phyloP scores from a whole-genome alignment of 1,140 invertebrate species.

The Magallana ariakensis region DNA sequence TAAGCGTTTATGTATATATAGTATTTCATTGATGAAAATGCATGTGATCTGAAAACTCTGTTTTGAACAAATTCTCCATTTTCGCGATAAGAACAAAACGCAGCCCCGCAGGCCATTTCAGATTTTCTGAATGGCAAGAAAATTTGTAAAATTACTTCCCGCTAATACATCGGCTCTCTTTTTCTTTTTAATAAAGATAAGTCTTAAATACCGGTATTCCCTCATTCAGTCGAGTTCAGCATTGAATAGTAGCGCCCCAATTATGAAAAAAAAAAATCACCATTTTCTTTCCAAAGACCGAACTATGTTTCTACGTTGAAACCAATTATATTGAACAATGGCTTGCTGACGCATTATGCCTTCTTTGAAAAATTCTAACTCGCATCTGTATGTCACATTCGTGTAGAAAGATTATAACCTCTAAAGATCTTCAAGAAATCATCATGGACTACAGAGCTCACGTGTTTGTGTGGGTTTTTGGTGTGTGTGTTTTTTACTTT shows the following conservation, averaged over 20 bases:
- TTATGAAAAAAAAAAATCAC: background rate
- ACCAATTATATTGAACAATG: conserved; percentile 11
- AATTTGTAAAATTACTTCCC: conserved; percentile 19
- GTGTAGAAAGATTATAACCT: background rate
- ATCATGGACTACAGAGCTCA: too few species aligned
- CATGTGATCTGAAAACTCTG: background rate
- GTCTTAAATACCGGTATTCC: background rate
- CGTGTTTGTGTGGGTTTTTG: too few species aligned
- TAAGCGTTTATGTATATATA: background rate
- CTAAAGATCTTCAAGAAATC: background rate
- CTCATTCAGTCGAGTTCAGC: background rate
- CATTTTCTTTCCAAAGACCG: background rate
- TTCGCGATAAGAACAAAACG: background rate
- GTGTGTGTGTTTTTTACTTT: too few species aligned
- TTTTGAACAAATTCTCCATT: conserved; percentile 21
- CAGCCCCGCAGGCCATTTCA: background rate
- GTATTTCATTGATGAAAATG: conserved; percentile 22
- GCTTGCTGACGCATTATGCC: background rate
- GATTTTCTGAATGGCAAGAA: conserved; percentile 31
- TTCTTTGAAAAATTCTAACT: background rate
- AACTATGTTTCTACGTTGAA: background rate
- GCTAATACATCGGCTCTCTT: background rate
- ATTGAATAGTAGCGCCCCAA: background rate
- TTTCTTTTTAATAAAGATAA: conserved; percentile 21
- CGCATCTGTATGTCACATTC: background rate